Evolutionary conservation across 1,140 invertebrate genomes (phyloP).

Genomic region (Scaptomyza hsui): DNA sequence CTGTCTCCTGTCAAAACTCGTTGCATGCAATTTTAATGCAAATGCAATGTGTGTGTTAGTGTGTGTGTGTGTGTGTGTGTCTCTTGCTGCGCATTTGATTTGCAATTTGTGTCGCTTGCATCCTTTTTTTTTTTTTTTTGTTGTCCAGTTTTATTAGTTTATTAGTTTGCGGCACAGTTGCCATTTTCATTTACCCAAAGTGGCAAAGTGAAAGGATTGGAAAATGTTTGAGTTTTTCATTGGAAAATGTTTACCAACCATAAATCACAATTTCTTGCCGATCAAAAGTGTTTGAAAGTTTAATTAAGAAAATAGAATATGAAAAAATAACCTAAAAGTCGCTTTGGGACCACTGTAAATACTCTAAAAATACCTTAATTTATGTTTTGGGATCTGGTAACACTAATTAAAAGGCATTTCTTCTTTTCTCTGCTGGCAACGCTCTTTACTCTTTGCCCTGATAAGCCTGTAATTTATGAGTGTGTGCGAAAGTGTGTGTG

Average conservation of each 20-base stretch:
- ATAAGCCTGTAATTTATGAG: conserved; percentile 17
- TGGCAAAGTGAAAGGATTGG: background rate
- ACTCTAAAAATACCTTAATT: too few relatives aligned
- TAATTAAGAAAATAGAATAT: conserved; percentile 34
- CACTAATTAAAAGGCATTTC: background rate
- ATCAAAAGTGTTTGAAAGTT: conserved; percentile 12
- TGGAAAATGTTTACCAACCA: background rate
- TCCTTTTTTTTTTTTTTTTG: conserved; percentile 37
- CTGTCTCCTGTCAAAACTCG: background rate
- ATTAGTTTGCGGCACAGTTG: conserved; percentile 61
- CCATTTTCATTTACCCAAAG: conserved; percentile 61
- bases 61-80: conserved; percentile 17
- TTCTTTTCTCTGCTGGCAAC: background rate
- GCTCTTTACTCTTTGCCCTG: background rate
- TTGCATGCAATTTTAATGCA: conserved; percentile 61
- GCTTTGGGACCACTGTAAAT: too few relatives aligned
- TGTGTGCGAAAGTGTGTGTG: background rate
- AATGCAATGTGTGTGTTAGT: conserved; percentile 22
- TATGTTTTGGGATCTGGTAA: background rate
- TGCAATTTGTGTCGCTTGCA: conserved; percentile 73
- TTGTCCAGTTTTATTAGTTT: conserved; percentile 62
- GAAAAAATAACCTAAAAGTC: too few relatives aligned
- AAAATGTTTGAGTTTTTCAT: background rate
- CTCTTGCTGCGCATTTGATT: conserved; percentile 55
- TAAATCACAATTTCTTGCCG: conserved; percentile 2